Percentiles rank a stretch among this genome's conserved stretches.
Evolutionary conservation across 2,113 vertebrate species (phyloP).

Genomic region (Amphilophus citrinellus): DNA sequence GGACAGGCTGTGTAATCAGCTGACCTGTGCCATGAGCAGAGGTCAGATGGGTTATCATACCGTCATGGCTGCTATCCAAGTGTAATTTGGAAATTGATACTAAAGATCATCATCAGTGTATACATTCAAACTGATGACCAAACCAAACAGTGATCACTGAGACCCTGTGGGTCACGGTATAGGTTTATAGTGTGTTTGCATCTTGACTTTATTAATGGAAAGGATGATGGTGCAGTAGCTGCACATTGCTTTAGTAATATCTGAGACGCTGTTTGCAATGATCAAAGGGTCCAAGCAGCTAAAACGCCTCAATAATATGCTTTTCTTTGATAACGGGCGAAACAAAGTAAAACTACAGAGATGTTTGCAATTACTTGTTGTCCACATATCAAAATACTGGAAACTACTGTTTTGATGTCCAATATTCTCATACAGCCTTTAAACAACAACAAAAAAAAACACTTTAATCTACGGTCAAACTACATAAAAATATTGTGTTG

Average conservation of each 20-base stretch:
- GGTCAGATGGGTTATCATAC: background rate
- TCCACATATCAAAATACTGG: background rate
- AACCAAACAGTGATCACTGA: background rate
- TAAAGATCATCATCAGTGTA: background rate
- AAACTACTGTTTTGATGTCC: background rate
- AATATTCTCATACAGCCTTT: background rate
- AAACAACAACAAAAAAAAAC: background rate
- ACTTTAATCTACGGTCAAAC: background rate
- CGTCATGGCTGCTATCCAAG: background rate
- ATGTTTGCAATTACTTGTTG: background rate
- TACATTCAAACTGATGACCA: background rate
- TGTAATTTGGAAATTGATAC: background rate
- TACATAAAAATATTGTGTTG: background rate
- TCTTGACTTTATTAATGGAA: background rate
- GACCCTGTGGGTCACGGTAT: background rate
- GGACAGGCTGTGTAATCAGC: background rate
- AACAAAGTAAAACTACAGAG: background rate
- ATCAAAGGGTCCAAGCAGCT: background rate
- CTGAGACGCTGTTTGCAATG: background rate
- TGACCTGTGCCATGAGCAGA: background rate
- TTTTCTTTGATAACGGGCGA: background rate
- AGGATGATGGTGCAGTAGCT: background rate
- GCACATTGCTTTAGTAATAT: background rate
- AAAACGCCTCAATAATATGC: background rate
- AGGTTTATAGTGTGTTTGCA: background rate